Evolutionary conservation across 2,888 invertebrate genomes (phyloP), one percentile per base, ranked within the genome.

Genomic region (Adineta ricciae): DNA sequence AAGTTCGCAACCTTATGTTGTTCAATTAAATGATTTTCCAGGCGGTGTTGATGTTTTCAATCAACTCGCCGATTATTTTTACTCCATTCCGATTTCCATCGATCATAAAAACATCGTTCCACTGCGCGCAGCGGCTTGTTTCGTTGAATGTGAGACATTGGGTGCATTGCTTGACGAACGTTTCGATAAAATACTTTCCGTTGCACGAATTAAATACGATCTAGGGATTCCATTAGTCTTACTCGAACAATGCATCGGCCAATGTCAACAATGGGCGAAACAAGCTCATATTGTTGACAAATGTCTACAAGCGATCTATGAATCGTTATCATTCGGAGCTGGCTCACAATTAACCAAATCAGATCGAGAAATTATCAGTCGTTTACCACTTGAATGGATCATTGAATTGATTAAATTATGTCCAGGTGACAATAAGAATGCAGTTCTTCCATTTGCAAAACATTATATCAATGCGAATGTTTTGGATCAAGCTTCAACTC

Each of bases 1-100:
- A 78, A 73, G 56, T 16, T 32, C 73, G n/a, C 32, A 11, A 32
- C n/a, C 27, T 38, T 41, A 41, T 16, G 83, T 82, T 24, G 87
- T 89, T 8, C 88, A 88, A 83, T 86, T 90, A 36, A 88, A 89
- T 84, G 24, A 78, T n/a, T 90, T 90, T 85, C 90, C 90, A 0
- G 90, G 90, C 24, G 90, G 90, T 27, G 87, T 88, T 14, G 88
- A 88, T 36, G 88, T 88, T 9, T 90, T 90, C 86, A 87, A 87
- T 56, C 86, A 88, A 27, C 88, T 90, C 0, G 89, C 90, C 9
- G 89, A 90, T 86, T 90, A 89, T 86, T 90, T 89, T 86, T 90
- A 90, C 87, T 89, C 88, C 86, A 89, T 89, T 88, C 87, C 87
- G 83, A 87, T 89, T 14, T 87, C 88, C 78, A 87, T 90, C 21